These are phyloP conservation scores for Silurus lanzhouensis DNA, from an alignment of 2,797 vertebrate species.

Conservation along the genomic window DNA sequence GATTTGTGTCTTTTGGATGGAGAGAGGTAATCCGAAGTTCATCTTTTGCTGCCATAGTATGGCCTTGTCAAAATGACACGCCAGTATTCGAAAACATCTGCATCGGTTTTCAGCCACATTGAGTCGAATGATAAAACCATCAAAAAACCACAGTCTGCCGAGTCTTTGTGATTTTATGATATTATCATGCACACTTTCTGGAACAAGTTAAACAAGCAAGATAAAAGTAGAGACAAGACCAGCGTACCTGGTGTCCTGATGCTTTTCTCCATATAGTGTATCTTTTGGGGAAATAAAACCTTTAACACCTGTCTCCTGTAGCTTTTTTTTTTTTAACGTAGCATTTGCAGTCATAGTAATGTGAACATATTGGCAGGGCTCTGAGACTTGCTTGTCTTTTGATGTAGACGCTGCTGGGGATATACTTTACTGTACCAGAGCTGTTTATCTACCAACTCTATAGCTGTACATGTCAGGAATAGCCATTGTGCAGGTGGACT, in stretches of 20 bases:
- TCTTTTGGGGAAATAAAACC: neutral
- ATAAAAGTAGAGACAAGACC: constrained; percentile 11
- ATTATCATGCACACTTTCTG: constrained; percentile 14
- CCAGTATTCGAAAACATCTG: constrained; percentile 25
- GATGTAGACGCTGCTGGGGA: neutral
- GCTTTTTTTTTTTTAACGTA: neutral
- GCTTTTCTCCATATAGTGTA: too few species aligned
- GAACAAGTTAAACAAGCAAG: neutral
- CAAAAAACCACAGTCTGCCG: neutral
- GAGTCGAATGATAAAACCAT: constrained; percentile 22
- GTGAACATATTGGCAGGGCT: neutral
- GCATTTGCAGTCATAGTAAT: neutral
- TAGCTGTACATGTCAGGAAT: neutral
- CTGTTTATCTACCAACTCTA: neutral
- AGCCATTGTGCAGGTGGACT: neutral
- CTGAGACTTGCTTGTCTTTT: neutral
- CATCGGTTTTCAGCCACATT: constrained; percentile 53
- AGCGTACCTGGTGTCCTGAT: neutral
- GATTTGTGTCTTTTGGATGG: constrained; percentile 62
- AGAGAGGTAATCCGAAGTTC: constrained; percentile 59
- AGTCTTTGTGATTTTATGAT: constrained; percentile 32
- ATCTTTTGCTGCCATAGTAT: constrained; percentile 49
- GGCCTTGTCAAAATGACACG: constrained; percentile 53
- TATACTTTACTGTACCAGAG: constrained; percentile 7
- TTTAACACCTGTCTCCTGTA: neutral